phyloP scores from a whole-genome alignment of 2,113 vertebrate species.

The Lipophrys pholis region DNA sequence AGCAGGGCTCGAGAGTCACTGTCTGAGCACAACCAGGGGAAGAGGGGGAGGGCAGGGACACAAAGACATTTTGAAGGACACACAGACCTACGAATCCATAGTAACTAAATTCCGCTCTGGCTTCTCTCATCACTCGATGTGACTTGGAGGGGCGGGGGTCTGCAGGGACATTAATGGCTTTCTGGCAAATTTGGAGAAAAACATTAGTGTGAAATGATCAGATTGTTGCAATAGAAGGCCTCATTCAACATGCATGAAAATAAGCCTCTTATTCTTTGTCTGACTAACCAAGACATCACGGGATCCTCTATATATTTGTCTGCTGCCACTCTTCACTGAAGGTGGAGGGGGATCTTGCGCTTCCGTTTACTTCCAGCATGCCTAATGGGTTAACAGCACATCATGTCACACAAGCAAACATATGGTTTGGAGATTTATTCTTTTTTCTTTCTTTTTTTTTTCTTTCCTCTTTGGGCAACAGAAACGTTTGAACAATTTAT shows the following conservation, averaged over 20 bases:
- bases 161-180: constrained; percentile 20
- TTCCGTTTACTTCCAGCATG: constrained; percentile 32
- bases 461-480: constrained; percentile 12
- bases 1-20: constrained; percentile 72
- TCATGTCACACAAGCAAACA: constrained; percentile 31
- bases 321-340: constrained; percentile 10
- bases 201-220: constrained; percentile 7
- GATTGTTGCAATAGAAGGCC: constrained; percentile 35
- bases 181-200: constrained; percentile 10
- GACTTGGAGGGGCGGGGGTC: neutral
- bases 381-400: constrained; percentile 37
- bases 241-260: constrained; percentile 30
- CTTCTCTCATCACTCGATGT: constrained; percentile 42
- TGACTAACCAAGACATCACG: constrained; percentile 34
- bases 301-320: constrained; percentile 33
- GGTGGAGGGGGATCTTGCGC: constrained; percentile 20
- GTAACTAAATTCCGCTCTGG: constrained; percentile 67
- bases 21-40: constrained; percentile 63
- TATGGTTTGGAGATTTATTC: constrained; percentile 41
- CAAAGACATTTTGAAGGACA: constrained; percentile 70
- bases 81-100: constrained; percentile 51
- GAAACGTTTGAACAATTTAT: constrained; percentile 41
- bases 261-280: constrained; percentile 52
- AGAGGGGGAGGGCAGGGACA: constrained; percentile 34
- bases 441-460: constrained; percentile 39